Evolutionary conservation across 2,888 invertebrate species (phyloP), one percentile per base, ranked within the genome.

Genomic region (Macropis europaea): DNA sequence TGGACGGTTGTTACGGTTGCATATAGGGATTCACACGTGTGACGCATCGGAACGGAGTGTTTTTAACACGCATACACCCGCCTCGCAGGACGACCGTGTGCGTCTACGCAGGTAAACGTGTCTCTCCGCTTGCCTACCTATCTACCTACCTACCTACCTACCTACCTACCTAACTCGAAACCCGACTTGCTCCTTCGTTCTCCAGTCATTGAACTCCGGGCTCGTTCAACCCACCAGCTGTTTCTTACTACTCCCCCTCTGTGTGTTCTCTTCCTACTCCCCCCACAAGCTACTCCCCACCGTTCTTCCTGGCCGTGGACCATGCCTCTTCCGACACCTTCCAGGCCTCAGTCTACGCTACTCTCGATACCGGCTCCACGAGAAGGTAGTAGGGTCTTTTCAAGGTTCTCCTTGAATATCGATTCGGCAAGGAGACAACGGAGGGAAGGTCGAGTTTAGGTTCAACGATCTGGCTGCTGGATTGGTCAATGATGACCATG

Each of bases 171-270:
- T 81, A 79, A 73, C 75, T 77, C 77, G 76, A 81, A 78, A 70
- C 74, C 30, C 72, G 81, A 73, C 79, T 80, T 72, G 75, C 77
- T 83, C 81, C 69, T 76, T 79, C 72, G 73, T 82, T 86, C 82
- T 82, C 81, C 87, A 88, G 89, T 89, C 89, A 88, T 88, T 89
- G 88, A 89, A 89, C 89, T 84, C 87, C 48, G 63, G 76, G 82
- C 84, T 82, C 85, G 86, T 83, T 86, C 86, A 85, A 85, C 87
- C 82, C 81, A 87, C 87, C 88, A 88, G 88, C 88, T 88, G 87
- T 88, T 88, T 88, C 87, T 86, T 86, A 84, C 83, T 82, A 66
- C 74, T 71, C 61, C 74, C 68, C 69, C 76, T 45, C 74, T 48
- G 66, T 42, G 30, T 24, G 30, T 47, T 48, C 56, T 56, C 32